Evolutionary conservation across 2,113 vertebrate genomes (phyloP).

Genomic region (Anarhynchus alexandrinus): DNA sequence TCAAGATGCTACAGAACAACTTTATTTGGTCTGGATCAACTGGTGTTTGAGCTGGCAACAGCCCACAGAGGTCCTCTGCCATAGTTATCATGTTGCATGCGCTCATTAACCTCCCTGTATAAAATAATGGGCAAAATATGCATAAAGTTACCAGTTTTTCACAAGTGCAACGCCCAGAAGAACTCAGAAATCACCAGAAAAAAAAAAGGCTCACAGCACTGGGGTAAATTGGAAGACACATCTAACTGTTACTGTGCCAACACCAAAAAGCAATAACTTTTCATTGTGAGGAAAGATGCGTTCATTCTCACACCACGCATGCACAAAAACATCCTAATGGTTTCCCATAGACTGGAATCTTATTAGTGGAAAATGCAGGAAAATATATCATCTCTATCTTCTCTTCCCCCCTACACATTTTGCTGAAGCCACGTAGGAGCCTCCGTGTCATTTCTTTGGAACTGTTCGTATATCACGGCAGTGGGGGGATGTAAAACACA

Average conservation of each 20-base stretch:
- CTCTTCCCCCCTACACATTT: background rate
- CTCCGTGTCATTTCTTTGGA: background rate
- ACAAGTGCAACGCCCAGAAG: background rate
- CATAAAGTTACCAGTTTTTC: background rate
- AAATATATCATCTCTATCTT: background rate
- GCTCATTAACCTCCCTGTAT: constrained; percentile 8
- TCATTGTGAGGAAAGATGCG: background rate
- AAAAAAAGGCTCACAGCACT: background rate
- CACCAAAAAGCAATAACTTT: background rate
- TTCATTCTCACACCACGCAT: background rate
- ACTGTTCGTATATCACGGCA: fast-evolving
- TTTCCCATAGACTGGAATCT: background rate
- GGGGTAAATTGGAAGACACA: background rate
- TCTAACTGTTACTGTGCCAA: background rate
- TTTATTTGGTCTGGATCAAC: constrained; percentile 40
- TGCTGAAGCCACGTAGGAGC: background rate
- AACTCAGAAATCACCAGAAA: background rate
- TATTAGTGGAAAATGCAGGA: background rate
- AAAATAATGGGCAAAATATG: constrained; percentile 2
- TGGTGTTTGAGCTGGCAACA: constrained; percentile 47
- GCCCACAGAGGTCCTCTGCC: background rate
- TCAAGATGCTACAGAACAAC: constrained; percentile 20
- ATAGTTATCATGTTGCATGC: constrained; percentile 17
- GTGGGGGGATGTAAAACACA: background rate
- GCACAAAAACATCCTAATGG: background rate